phyloP scores from a whole-genome alignment of 2,888 invertebrate species.

The Cryptophagus acutangulus region DNA sequence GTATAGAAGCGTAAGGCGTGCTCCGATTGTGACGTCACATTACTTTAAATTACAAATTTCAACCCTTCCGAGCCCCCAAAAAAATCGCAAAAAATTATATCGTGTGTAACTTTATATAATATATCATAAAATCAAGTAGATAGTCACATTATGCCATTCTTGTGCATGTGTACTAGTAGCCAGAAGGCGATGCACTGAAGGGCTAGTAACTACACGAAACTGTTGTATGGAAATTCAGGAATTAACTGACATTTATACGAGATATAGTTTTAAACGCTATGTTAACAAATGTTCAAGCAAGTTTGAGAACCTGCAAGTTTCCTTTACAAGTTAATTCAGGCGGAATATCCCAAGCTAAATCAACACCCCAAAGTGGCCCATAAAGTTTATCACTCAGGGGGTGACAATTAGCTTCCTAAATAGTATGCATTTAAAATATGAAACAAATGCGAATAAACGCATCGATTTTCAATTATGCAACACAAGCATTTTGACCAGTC shows the following conservation, averaged over 20 bases:
- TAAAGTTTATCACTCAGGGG: constrained; percentile 27
- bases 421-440: not conserved
- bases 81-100: too few relatives aligned
- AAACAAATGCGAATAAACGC: not conserved
- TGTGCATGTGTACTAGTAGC: too few relatives aligned
- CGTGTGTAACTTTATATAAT: too few relatives aligned
- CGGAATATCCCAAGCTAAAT: constrained; percentile 18
- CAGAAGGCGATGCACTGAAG: too few relatives aligned
- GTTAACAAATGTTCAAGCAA: constrained; percentile 21
- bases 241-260: constrained; percentile 5
- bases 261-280: constrained; percentile 14
- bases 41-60: too few relatives aligned
- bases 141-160: too few relatives aligned
- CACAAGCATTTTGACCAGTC: not conserved
- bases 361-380: constrained; percentile 26
- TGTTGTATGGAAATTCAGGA: constrained; percentile 2
- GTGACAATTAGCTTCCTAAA: constrained; percentile 15
- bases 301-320: constrained; percentile 17
- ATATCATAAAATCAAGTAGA: too few relatives aligned
- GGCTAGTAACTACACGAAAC: too few relatives aligned
- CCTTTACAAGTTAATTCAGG: constrained; percentile 19
- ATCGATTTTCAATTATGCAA: not conserved
- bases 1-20: too few relatives aligned
- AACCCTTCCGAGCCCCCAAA: too few relatives aligned
- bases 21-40: too few relatives aligned